A percentile compares a stretch with the other conserved stretches of the same genome.
These are phyloP conservation scores for Limosa lapponica DNA, from an alignment of 2,797 vertebrate species.

Conservation along the genomic window DNA sequence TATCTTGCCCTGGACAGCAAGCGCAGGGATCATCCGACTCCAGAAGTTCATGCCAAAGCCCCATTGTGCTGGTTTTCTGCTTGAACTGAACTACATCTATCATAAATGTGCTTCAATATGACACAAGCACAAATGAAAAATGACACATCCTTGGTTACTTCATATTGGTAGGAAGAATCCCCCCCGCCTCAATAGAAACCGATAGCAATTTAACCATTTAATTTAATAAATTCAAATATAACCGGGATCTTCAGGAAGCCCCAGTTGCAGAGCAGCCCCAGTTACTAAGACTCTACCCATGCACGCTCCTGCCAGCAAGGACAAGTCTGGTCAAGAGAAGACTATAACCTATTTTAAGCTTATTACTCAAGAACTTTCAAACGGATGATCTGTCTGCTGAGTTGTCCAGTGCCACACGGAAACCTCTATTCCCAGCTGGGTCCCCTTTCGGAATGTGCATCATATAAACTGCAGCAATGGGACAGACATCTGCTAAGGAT, in stretches of 20 bases:
- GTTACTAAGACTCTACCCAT: not conserved
- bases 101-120: not conserved
- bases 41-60: slow-evolving; percentile 24
- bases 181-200: not conserved
- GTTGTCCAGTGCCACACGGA: not conserved
- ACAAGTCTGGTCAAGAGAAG: not conserved
- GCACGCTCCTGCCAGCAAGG: not conserved
- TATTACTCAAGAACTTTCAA: not conserved
- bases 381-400: not conserved
- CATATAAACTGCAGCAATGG: not conserved
- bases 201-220: not conserved
- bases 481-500: not conserved
- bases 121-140: not conserved
- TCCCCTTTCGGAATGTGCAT: not conserved
- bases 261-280: not conserved
- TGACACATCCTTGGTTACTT: slow-evolving; percentile 7
- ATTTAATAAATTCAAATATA: not conserved
- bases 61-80: slow-evolving; percentile 12
- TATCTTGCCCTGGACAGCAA: slow-evolving; percentile 55
- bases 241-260: not conserved
- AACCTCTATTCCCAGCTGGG: not conserved
- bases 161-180: not conserved
- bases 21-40: not conserved
- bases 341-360: not conserved
- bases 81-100: not conserved